A percentile compares a stretch with the other conserved stretches of the same genome.
Conservation (phyloP, 1,140 invertebrate genomes). For the Steinernema feltiae region DNA sequence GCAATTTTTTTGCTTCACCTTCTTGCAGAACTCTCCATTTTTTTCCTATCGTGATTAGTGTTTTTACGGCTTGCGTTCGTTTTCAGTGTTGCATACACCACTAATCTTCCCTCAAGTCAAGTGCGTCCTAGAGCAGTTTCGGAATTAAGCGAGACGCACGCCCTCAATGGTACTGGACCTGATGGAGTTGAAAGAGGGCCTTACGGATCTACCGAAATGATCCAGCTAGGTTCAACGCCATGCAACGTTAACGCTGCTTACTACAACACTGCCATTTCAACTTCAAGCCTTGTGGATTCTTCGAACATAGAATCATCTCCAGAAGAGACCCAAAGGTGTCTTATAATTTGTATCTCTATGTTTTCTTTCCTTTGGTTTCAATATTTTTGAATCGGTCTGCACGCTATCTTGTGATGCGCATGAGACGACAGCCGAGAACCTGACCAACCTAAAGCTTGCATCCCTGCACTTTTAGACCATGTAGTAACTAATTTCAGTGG, state of each 20-base stretch:
- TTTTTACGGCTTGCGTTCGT: neutral
- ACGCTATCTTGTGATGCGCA: neutral
- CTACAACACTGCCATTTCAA: neutral
- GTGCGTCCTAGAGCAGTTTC: neutral
- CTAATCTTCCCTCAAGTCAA: neutral
- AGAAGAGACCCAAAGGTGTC: neutral
- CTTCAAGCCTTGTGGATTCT: neutral
- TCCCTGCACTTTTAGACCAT: neutral
- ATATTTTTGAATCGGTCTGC: neutral
- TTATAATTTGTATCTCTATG: neutral
- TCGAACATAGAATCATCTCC: neutral
- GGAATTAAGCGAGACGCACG: neutral
- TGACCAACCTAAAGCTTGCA: neutral
- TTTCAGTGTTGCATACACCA: neutral
- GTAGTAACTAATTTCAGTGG: neutral
- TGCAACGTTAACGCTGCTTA: neutral
- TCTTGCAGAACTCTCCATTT: neutral
- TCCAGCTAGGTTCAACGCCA: neutral
- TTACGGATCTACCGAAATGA: neutral
- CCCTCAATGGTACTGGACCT: constrained; percentile 76
- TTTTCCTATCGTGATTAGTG: neutral
- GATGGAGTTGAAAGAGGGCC: constrained; percentile 50
- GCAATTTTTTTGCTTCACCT: neutral
- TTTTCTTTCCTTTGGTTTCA: neutral
- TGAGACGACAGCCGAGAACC: neutral